phyloP scores from a whole-genome alignment of 2,888 invertebrate genomes.

The Mechanitis mazaeus region DNA sequence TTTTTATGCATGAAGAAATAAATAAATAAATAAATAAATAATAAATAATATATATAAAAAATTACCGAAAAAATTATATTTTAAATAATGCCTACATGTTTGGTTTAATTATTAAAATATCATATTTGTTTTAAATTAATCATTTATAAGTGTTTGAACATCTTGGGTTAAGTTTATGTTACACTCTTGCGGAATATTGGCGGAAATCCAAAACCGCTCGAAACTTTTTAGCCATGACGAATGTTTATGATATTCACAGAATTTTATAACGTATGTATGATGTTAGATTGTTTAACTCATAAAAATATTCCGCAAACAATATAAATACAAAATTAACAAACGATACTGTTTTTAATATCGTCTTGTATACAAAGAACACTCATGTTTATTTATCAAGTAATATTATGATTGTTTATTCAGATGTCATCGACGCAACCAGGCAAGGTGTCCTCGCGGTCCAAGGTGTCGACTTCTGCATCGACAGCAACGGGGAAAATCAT shows the following conservation, averaged over 20 bases:
- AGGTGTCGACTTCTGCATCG: conserved; percentile 83
- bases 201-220: conserved; percentile 38
- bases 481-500: conserved; percentile 85
- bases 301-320: not conserved
- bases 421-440: conserved; percentile 66
- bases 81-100: not conserved
- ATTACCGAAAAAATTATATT: conserved; percentile 1
- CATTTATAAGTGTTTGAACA: not conserved
- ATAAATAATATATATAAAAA: conserved; percentile 11
- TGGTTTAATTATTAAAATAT: not conserved
- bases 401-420: conserved; percentile 42
- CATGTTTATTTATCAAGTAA: conserved; percentile 2
- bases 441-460: conserved; percentile 81
- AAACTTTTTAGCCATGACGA: conserved; percentile 41
- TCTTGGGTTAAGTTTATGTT: conserved; percentile 16
- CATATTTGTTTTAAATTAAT: too few species aligned
- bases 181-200: conserved; percentile 35
- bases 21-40: too few species aligned
- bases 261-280: not conserved
- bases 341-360: not conserved
- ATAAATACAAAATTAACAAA: not conserved
- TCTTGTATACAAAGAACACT: not conserved
- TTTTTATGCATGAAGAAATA: too few species aligned
- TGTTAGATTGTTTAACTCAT: not conserved
- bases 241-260: conserved; percentile 13